A percentile compares a stretch with the other conserved stretches of the same genome.
Evolutionary conservation across 2,113 vertebrate species (phyloP).

Genomic region (Calcarius ornatus): DNA sequence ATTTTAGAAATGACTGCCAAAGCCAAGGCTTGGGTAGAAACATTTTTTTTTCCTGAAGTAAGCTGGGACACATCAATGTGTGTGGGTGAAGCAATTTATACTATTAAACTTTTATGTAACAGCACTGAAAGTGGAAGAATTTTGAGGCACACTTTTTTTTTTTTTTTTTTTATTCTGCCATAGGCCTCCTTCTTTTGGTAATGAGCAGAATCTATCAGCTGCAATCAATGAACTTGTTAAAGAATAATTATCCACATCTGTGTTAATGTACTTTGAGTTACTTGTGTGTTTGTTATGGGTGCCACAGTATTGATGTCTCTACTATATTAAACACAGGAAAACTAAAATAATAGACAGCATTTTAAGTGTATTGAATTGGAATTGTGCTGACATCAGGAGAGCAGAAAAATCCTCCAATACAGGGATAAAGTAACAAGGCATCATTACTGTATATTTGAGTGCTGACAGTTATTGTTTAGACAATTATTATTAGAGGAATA

Average conservation of each 20-base stretch:
- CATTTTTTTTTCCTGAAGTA: neutral
- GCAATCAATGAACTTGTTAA: neutral
- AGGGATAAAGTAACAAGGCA: neutral
- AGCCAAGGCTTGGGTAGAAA: neutral
- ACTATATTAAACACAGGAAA: neutral
- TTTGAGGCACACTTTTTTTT: neutral
- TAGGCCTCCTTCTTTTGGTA: neutral
- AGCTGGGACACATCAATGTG: fast-evolving
- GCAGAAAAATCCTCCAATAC: neutral
- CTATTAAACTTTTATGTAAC: neutral
- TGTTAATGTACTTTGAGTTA: neutral
- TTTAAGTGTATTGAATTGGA: neutral
- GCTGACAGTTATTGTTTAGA: neutral
- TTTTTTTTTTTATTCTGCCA: neutral
- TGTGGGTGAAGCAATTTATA: neutral
- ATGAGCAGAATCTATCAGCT: neutral
- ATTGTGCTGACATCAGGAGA: neutral
- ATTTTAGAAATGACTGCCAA: neutral
- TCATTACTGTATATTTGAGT: neutral
- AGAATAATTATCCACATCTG: neutral
- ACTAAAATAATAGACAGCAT: neutral
- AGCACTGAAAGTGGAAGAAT: neutral
- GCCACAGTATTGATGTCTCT: neutral
- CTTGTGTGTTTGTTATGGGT: neutral
- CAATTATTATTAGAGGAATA: neutral